Conservation (phyloP, 2,797 vertebrate genomes). For the Crax fasciolata region DNA sequence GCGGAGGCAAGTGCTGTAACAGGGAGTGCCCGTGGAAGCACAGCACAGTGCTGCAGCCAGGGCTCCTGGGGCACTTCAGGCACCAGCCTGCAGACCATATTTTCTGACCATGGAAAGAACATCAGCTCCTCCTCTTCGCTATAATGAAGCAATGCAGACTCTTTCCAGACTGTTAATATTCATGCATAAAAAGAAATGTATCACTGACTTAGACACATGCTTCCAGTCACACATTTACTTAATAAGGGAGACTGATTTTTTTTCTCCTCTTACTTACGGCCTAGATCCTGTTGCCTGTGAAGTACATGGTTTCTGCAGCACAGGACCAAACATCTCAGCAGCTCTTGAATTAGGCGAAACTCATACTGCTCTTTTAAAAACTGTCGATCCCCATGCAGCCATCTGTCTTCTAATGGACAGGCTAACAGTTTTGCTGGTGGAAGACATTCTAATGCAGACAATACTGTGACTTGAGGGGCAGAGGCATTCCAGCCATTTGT, state of each 20-base stretch:
- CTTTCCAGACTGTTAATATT: neutral
- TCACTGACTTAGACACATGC: neutral
- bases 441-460: neutral
- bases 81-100: neutral
- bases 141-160: neutral
- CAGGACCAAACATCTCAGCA: neutral
- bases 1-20: neutral
- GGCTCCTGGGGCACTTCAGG: neutral
- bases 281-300: conserved; percentile 34
- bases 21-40: neutral
- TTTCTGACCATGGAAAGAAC: neutral
- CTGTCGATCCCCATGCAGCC: neutral
- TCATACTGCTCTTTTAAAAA: neutral
- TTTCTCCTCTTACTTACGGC: neutral
- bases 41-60: fast-evolving
- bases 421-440: neutral
- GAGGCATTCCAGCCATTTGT: neutral
- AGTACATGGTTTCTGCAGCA: neutral
- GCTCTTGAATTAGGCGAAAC: neutral
- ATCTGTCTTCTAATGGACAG: neutral
- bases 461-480: neutral
- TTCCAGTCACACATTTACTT: neutral
- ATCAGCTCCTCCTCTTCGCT: neutral
- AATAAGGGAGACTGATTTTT: neutral
- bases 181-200: neutral